A percentile compares a stretch with the other conserved stretches of the same genome.
Evolutionary conservation across 2,113 vertebrate species (phyloP).

Genomic region (Nicator chloris): DNA sequence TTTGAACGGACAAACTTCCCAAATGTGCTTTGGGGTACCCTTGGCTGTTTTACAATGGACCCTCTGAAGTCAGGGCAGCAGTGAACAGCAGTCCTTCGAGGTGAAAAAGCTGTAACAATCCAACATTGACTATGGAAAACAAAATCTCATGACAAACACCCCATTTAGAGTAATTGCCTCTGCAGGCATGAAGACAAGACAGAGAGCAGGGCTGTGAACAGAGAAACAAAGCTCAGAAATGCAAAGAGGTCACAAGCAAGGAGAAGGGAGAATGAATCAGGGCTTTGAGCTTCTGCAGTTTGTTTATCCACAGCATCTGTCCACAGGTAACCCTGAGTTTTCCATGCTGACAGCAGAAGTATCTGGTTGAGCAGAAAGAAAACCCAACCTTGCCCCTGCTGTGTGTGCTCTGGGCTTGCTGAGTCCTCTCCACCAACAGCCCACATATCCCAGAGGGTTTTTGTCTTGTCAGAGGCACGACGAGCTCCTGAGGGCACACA

Average conservation of each 20-base stretch:
- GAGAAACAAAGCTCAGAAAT: neutral
- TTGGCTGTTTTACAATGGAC: neutral
- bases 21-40: neutral
- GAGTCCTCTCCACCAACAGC: neutral
- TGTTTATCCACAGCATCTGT: neutral
- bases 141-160: neutral
- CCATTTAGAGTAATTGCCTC: neutral
- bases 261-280: neutral
- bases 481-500: neutral
- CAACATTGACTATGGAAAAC: neutral
- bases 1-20: neutral
- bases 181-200: accelerated
- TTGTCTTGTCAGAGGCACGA: neutral
- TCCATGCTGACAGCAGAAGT: accelerated
- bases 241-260: neutral
- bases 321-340: neutral
- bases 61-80: neutral
- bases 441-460: neutral
- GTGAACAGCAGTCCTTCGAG: neutral
- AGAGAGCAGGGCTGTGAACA: neutral
- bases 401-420: neutral
- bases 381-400: neutral
- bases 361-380: neutral
- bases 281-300: neutral
- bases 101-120: neutral